A percentile compares a stretch with the other conserved stretches of the same genome.
These are phyloP conservation scores for Darevskia mixta DNA, from an alignment of 2,797 vertebrate species.

Conservation along the genomic window DNA sequence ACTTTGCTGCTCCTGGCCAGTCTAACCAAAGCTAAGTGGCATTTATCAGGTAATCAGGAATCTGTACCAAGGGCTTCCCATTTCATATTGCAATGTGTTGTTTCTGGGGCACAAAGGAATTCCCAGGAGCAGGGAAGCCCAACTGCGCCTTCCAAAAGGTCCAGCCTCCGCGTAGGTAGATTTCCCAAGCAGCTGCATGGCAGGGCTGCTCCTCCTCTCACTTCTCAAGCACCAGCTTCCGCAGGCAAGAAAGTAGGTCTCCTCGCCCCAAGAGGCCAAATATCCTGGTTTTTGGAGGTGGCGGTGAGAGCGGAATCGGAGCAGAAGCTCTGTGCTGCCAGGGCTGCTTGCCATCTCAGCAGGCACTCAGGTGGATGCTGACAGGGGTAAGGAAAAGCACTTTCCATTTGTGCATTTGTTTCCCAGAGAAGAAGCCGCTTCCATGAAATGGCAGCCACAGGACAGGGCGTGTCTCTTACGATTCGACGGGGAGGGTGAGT, in stretches of 20 bases:
- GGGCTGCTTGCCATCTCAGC: neutral
- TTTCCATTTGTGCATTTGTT: neutral
- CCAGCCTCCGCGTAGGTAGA: accelerated
- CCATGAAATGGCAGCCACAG: neutral
- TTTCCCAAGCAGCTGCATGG: neutral
- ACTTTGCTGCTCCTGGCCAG: neutral
- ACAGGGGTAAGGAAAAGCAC: no score
- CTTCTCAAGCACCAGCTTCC: neutral
- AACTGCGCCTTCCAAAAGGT: neutral
- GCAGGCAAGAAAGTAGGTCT: neutral
- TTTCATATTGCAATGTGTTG: no score
- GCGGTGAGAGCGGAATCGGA: neutral
- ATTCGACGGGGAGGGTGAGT: neutral
- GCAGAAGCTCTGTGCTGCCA: neutral
- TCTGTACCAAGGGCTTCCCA: neutral
- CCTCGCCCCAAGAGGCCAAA: neutral
- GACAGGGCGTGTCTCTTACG: neutral
- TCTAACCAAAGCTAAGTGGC: neutral
- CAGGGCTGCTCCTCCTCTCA: neutral
- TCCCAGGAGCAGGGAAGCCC: neutral
- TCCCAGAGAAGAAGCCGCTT: no score
- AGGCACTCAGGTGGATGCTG: neutral
- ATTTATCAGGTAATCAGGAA: neutral
- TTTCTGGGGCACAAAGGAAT: neutral
- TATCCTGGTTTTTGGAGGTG: neutral